Evolutionary conservation across 2,113 vertebrate species (phyloP).

Genomic region (Vidua macroura): DNA sequence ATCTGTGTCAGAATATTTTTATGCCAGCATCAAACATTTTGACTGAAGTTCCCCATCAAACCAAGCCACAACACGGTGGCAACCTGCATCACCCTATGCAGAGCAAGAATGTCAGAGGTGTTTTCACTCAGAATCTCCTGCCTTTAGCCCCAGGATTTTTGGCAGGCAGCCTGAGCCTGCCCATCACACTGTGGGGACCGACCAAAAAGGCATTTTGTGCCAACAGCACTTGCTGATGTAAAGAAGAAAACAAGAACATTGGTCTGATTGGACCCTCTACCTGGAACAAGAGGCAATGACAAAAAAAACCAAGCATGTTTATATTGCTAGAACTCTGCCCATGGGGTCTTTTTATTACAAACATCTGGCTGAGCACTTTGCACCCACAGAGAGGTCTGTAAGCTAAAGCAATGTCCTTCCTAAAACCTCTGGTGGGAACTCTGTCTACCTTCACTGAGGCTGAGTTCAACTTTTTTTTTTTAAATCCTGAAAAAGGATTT

Average conservation of each 20-base stretch:
- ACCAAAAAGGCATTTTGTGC: not conserved
- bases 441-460: not conserved
- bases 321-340: not conserved
- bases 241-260: not conserved
- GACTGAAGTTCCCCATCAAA: not conserved
- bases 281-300: not conserved
- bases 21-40: not conserved
- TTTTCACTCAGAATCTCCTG: not conserved
- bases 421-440: not conserved
- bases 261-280: not conserved
- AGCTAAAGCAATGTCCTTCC: not conserved
- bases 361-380: not conserved
- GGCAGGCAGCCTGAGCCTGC: not conserved
- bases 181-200: accelerated
- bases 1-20: not conserved
- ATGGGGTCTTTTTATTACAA: not conserved
- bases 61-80: not conserved
- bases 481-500: not conserved
- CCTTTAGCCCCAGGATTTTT: not conserved
- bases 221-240: not conserved
- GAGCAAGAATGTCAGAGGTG: not conserved
- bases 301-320: not conserved
- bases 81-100: not conserved
- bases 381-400: not conserved
- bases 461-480: not conserved